Evolutionary conservation across 2,113 vertebrate genomes (phyloP).

Genomic region (Garra rufa): DNA sequence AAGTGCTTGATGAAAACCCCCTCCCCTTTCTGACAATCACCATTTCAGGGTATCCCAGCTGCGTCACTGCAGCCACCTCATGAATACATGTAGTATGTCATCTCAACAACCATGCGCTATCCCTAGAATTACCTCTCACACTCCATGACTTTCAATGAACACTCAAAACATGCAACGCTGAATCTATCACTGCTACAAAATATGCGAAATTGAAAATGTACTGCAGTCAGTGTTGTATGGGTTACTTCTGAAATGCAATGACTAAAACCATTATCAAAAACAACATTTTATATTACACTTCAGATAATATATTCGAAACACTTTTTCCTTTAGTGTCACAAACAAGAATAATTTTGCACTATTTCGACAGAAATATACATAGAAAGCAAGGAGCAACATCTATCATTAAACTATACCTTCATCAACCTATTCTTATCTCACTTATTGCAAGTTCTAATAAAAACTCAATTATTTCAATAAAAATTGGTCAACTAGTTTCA

Average conservation of each 20-base stretch:
- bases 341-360: not conserved
- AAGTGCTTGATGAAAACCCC: constrained; percentile 53
- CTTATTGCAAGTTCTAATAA: not conserved
- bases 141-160: constrained; percentile 1
- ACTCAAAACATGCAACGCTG: not conserved
- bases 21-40: constrained; percentile 41
- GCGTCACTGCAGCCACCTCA: constrained; percentile 69
- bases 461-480: not conserved
- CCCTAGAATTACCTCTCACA: not conserved
- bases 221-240: not conserved
- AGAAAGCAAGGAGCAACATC: not conserved
- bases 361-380: not conserved
- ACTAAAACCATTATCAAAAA: not conserved
- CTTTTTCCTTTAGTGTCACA: not conserved
- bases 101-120: constrained; percentile 16
- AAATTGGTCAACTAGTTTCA: not conserved
- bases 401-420: not conserved
- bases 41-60: constrained; percentile 71
- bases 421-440: not conserved
- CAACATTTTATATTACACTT: not conserved
- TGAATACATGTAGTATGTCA: constrained; percentile 46
- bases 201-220: constrained; percentile 3
- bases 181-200: not conserved
- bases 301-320: not conserved
- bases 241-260: not conserved